Evolutionary conservation across 2,888 invertebrate genomes (phyloP), one percentile per base, ranked within the genome.

Genomic region (Pecten maximus): DNA sequence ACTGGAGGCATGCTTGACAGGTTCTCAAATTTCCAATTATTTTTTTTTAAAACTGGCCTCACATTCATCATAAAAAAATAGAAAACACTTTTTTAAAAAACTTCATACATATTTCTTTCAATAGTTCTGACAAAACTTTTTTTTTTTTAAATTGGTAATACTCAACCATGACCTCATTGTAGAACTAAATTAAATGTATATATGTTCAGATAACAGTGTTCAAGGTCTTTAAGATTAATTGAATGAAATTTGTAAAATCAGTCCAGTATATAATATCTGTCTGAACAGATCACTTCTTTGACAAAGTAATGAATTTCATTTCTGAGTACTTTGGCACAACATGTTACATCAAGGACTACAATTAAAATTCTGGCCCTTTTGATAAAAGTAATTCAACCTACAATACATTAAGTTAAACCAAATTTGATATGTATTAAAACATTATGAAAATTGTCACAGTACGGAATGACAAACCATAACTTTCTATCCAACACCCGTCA

Each of bases 151-250:
- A n/a, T n/a, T n/a, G n/a, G 54, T n/a, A 19, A 54, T 54, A 54
- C n/a, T 54, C 54, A n/a, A 19, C 54, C 10, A 6, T 74, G 28
- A 74, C 35, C 74, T 35, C 10, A 4, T 35, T 6, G 35, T 12
- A 1, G 10, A 10, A 28, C 12, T 74, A 60, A 60, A n/a, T 74
- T 15, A 74, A 74, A 74, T 74, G 74, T 35, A 35, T 10, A n/a
- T n/a, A 74, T 28, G 12, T 74, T 74, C 28, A 8, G 8, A 44
- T 2, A 28, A 74, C 74, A 74, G 15, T 74, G 74, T 35, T 74
- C 74, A 74, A 74, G 74, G 74, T 74, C 28, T 74, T 74, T 74
- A n/a, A n/a, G 19, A 54, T 54, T 54, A 74, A 74, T 74, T 74
- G 12, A 12, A 35, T 74, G 35, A 74, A 35, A 28, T 44, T 74